A percentile compares a stretch with the other conserved stretches of the same genome.
These are phyloP conservation scores for Marronus borbonicus DNA, from an alignment of 2,888 invertebrate genomes.

Conservation along the genomic window DNA sequence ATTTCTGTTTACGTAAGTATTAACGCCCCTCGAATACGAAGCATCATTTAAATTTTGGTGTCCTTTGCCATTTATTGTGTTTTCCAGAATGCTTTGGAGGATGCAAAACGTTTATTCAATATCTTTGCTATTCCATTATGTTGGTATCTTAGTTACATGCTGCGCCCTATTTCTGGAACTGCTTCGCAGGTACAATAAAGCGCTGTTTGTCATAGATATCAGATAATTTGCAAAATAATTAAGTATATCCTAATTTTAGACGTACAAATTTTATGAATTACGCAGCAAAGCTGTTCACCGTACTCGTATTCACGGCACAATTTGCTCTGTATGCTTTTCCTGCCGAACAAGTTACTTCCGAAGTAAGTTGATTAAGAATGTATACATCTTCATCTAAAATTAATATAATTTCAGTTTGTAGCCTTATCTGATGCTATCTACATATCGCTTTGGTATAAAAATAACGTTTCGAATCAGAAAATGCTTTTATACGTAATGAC, in stretches of 20 bases:
- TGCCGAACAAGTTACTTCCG: slow-evolving; percentile 39
- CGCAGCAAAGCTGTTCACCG: background rate
- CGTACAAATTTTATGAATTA: background rate
- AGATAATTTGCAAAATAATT: too few species aligned
- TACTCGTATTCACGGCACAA: slow-evolving; percentile 8
- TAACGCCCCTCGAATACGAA: too few species aligned
- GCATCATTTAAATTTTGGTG: too few species aligned
- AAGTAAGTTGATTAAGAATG: background rate
- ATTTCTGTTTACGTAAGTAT: slow-evolving; percentile 4
- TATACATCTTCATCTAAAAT: background rate
- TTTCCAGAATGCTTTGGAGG: slow-evolving; percentile 15
- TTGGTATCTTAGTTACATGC: slow-evolving; percentile 14
- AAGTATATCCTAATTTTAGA: background rate
- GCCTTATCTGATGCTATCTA: background rate
- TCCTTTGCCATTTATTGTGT: too few species aligned
- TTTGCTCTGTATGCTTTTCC: slow-evolving; percentile 48
- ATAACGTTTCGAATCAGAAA: background rate
- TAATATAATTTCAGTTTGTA: background rate
- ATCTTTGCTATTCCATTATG: slow-evolving; percentile 36
- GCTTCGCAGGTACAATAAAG: background rate
- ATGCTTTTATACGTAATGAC: background rate
- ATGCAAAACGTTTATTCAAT: slow-evolving; percentile 26
- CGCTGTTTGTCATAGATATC: too few species aligned
- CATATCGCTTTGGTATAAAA: background rate
- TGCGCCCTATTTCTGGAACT: slow-evolving; percentile 22